Evolutionary conservation across 2,113 vertebrate species (phyloP), one percentile per base, ranked within the genome.

Genomic region (Pseudopodoces humilis): DNA sequence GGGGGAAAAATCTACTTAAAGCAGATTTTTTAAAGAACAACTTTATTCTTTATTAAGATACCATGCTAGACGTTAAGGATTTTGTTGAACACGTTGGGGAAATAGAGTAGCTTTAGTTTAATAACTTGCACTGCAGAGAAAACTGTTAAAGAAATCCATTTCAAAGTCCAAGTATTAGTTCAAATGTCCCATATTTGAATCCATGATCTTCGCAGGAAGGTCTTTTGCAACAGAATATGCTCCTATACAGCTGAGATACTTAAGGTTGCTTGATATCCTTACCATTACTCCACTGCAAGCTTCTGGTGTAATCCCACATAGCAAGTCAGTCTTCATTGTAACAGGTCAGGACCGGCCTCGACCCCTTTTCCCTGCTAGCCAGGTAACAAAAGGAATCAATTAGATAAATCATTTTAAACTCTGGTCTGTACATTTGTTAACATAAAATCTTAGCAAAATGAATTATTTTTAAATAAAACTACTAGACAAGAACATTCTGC

Each of bases 251-350:
- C 98, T 97, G 97, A 97, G 97, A 98, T 98, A 98, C 97, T 98
- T 98, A 98, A 98, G 97, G 98, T 98, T 98, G 98, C 98, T 98
- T 98, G 98, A 98, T 98, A 98, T 98, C 98, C 99, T 99, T 99
- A 99, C 99, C 99, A 98, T 98, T 98, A 98, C 98, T 99, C 98
- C 98, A 97, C 97, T 97, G 98, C 98, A 99, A 98, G 98, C 98
- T 98, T 98, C 99, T 98, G 98, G 98, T 97, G 99, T 99, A 99
- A 99, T 99, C 99, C 99, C 99, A 99, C 98, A 99, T 99, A 99
- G 99, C 99, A 99, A 99, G 99, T 98, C 98, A 97, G 98, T 99
- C 99, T 98, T 99, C 99, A 99, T 98, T 99, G 98, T 98, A 98
- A 99, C 98, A 97, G 98, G 97, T 99, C 99, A 98, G 98, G 98